Evolutionary conservation across 2,888 invertebrate genomes (phyloP).

Genomic region (Amphipyra tragopoginis): DNA sequence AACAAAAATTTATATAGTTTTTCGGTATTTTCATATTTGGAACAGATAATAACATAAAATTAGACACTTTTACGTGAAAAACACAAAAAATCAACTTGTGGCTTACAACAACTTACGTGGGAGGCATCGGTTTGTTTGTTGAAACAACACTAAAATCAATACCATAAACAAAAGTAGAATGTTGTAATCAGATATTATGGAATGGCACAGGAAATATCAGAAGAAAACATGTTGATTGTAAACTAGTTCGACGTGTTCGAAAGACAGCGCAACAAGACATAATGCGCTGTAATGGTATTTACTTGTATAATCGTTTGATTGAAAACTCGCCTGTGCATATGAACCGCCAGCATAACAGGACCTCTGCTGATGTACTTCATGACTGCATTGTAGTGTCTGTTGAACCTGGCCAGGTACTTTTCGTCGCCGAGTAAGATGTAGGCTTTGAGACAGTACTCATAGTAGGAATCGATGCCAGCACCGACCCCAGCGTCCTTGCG

Average conservation of each 20-base stretch:
- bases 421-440: slow-evolving; percentile 98
- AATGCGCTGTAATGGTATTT: not conserved
- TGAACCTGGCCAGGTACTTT: slow-evolving; percentile 97
- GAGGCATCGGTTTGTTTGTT: no score
- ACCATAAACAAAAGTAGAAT: no score
- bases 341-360: slow-evolving; percentile 98
- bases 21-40: no score
- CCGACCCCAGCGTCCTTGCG: slow-evolving; percentile 99
- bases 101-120: no score
- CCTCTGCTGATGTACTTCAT: slow-evolving; percentile 99
- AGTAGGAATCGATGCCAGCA: slow-evolving; percentile 99
- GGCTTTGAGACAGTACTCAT: slow-evolving; percentile 99
- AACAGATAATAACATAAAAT: no score
- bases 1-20: no score
- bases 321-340: slow-evolving; percentile 93
- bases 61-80: no score
- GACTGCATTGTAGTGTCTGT: slow-evolving; percentile 97
- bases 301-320: not conserved
- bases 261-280: not conserved
- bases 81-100: no score
- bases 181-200: not conserved
- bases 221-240: not conserved
- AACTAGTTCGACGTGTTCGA: no score
- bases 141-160: no score
- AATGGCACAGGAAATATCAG: not conserved